phyloP scores from a whole-genome alignment of 2,888 invertebrate genomes.

The Mythimna pallens region DNA sequence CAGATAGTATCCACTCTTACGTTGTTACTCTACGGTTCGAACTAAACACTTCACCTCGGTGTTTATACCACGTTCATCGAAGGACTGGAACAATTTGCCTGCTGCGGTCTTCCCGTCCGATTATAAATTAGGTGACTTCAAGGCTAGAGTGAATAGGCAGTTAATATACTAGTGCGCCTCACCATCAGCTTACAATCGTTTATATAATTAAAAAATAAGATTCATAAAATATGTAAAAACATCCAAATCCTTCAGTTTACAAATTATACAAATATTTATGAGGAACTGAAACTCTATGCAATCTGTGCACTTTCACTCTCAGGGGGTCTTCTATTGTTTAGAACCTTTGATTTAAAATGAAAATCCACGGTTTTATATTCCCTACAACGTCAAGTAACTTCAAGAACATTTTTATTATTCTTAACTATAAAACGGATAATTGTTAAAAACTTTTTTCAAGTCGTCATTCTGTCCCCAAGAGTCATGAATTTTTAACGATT shows the following conservation, averaged over 20 bases:
- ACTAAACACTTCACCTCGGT: no score
- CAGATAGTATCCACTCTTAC: no score
- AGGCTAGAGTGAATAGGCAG: no score
- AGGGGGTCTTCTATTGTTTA: neutral
- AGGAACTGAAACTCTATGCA: neutral
- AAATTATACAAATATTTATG: neutral
- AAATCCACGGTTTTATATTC: neutral
- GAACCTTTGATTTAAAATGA: neutral
- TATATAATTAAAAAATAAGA: no score
- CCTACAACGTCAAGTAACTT: constrained; percentile 2
- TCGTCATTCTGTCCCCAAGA: constrained; percentile 25
- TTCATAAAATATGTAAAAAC: no score
- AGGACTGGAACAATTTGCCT: no score
- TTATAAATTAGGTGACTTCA: no score
- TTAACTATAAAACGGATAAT: constrained; percentile 20
- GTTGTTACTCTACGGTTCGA: no score
- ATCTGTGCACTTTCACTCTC: neutral
- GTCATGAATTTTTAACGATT: constrained; percentile 56
- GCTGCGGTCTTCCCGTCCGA: no score
- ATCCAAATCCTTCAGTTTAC: neutral
- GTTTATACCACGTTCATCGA: no score
- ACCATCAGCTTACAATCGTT: no score
- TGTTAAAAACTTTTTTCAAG: constrained; percentile 31
- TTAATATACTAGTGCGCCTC: no score
- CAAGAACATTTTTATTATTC: neutral